Base-by-base conservation (phyloP, 2,797 vertebrate species). In the Lutjanus argentimaculatus region DNA sequence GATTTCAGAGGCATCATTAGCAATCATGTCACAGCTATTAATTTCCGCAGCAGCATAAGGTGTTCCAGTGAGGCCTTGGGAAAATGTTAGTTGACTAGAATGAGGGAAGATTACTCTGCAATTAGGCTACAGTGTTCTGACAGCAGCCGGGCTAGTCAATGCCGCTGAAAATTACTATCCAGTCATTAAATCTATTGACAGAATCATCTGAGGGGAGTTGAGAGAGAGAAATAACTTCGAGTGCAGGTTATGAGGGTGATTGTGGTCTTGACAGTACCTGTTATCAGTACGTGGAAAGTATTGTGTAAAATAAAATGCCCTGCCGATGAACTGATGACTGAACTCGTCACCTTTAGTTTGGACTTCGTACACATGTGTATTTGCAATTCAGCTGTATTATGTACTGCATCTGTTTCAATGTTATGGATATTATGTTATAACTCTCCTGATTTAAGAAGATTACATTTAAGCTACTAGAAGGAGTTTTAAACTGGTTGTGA, bases 171-270 rank as follows among this genome's bases (percentile, higher is more conserved):
- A 84, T 83, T 8, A 83, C 82, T 59, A 70, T 30, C n/a, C 72
- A 46, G 72, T 71, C 77, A 83, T 85, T 77, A 68, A 61, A 78
- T 82, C 25, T 75, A 61, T 75, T 53, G 62, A 74, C 59, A n/a
- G 25, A 72, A 49, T 80, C 30, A 48, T 87, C 72, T 63, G 66
- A 70, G 43, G 17, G 43, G 66, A 67, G 73, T 11, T n/a, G n/a
- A 43, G 40, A 58, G 43, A 36, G 43, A 71, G 58, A 62, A 46
- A 66, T 13, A 68, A 30, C 16, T 83, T 51, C 40, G 25, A 16
- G n/a, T 48, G 63, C 63, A 65, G 63, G 21, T 25, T 67, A 43
- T 75, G 57, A 77, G 14, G 48, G 46, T 10, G n/a, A 46, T 10
- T 53, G 58, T 46, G 46, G 70, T 52, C 75, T 62, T 72, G 1